Evolutionary conservation across 2,113 vertebrate genomes (phyloP), one percentile per base, ranked within the genome.

Genomic region (Callocephalon fimbriatum): DNA sequence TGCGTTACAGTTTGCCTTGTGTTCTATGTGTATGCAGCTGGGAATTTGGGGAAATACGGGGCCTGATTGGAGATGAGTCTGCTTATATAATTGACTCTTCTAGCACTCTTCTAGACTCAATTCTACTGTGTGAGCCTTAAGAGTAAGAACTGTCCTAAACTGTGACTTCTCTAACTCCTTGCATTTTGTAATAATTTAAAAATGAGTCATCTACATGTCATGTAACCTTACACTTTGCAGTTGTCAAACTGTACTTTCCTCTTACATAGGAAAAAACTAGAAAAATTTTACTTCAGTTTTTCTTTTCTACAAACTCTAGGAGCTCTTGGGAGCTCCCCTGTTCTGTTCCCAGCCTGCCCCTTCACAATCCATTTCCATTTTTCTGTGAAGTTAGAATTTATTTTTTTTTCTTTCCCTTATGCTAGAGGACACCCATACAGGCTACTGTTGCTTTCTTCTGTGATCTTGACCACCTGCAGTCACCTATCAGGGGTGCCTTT

Each of bases 181-280:
- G 37, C 10, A 0, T 76, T 79, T 66, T 66, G 8, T 58, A 61
- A 29, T 72, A 85, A 38, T 66, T 93, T 63, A 31, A 86, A 94
- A 67, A 80, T 50, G 14, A 91, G 48, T 88, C 2, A 6, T 62
- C 35, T 70, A 23, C 25, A 4, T 45, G 9, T 47, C 81, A 29
- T 31, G 87, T 91, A 75, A 78, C 65, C 22, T 65, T 66, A 16
- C 2, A 7, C 70, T 93, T 92, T 48, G 42, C 45, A 66, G 19
- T 72, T 48, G 35, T 91, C 51, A 78, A 53, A 37, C 32, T 73
- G 90, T 82, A 83, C 88, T 95, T 96, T 93, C 50, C 67, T 93
- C 40, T 90, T 86, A 58, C 0, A 0, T 9, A 65, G 19, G 70
- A 32, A 67, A 81, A 87, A 87, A 63, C 17, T 68, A 83, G 51